A percentile compares a stretch with the other conserved stretches of the same genome.
phyloP scores from a whole-genome alignment of 92 coral and sea anemone species.

The Palythoa grandis region DNA sequence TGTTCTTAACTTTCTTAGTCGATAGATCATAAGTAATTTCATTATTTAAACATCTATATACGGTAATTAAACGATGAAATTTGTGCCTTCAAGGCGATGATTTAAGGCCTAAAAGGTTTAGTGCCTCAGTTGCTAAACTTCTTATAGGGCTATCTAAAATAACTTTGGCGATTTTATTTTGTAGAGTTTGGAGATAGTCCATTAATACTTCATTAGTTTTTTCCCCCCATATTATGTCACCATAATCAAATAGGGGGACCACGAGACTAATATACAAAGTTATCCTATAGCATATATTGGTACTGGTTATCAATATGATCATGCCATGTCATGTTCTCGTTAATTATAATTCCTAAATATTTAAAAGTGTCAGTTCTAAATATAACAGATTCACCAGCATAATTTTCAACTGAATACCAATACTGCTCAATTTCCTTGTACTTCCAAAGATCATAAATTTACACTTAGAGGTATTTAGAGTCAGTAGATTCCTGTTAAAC shows the following conservation, averaged over 20 bases:
- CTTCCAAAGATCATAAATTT: too few species aligned
- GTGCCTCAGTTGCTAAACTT: background rate
- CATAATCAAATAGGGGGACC: background rate
- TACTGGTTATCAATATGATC: background rate
- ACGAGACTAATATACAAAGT: background rate
- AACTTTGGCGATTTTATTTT: background rate
- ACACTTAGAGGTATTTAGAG: too few species aligned
- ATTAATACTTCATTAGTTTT: background rate
- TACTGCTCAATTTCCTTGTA: too few species aligned
- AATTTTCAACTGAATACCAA: too few species aligned
- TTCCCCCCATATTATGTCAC: background rate
- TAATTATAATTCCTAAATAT: too few species aligned
- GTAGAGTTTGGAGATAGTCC: background rate
- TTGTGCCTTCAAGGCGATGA: background rate
- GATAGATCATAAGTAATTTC: background rate
- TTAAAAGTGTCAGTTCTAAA: too few species aligned
- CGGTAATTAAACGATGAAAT: background rate
- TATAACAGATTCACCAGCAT: too few species aligned
- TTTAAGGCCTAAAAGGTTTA: background rate
- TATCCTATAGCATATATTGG: background rate
- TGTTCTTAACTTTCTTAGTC: background rate
- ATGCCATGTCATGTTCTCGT: too few species aligned
- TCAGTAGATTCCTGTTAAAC: too few species aligned
- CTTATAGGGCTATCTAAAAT: background rate
- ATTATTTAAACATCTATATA: background rate